phyloP scores from a whole-genome alignment of 2,797 vertebrate genomes.

The Chlorospingus flavigularis region DNA sequence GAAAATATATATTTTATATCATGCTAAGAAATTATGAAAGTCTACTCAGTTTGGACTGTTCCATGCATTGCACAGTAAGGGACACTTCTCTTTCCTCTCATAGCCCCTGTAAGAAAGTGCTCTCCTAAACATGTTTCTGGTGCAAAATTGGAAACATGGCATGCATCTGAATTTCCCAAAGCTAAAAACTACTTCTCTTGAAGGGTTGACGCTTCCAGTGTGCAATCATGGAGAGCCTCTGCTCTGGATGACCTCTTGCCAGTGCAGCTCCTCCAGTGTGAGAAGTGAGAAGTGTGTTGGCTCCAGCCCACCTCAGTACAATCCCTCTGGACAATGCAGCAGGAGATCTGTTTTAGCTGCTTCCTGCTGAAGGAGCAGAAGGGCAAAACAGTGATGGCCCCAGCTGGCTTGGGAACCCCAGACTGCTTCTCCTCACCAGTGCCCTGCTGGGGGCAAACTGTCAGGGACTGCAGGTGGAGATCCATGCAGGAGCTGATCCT shows the following conservation, averaged over 20 bases:
- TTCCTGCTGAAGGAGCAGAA: not conserved
- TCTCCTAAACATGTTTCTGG: not conserved
- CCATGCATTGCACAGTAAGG: not conserved
- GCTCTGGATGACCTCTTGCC: not conserved
- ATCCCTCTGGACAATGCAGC: not conserved
- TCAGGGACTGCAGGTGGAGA: fast-evolving
- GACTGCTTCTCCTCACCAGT: not conserved
- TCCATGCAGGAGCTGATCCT: not conserved
- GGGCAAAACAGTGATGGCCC: fast-evolving
- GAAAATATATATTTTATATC: not conserved
- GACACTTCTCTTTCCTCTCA: not conserved
- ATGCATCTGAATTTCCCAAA: not conserved
- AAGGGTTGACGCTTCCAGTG: not conserved
- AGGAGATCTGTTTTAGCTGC: not conserved
- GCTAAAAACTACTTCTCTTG: not conserved
- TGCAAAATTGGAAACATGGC: not conserved
- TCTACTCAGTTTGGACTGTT: not conserved
- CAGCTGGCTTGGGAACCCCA: not conserved
- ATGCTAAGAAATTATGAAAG: not conserved
- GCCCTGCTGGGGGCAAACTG: not conserved
- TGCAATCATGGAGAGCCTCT: not conserved
- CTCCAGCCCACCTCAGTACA: not conserved
- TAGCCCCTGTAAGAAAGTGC: not conserved
- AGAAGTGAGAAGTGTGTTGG: fast-evolving
- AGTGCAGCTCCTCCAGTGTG: not conserved